Evolutionary conservation across 2,888 invertebrate genomes (phyloP).

Genomic region (Lepidocyrtinus sp.): DNA sequence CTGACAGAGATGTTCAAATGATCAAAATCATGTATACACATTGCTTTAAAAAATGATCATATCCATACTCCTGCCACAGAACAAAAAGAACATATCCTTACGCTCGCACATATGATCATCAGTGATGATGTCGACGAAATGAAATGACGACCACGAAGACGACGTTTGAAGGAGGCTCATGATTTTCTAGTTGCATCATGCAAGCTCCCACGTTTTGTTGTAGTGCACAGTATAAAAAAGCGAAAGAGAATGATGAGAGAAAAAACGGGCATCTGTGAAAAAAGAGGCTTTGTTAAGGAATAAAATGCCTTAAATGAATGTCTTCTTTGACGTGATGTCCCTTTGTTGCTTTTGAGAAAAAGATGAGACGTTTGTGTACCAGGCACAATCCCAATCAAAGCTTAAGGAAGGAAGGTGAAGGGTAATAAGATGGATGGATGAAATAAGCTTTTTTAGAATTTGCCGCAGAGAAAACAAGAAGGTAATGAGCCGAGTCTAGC

Average conservation of each 20-base stretch:
- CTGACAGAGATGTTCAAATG: neutral
- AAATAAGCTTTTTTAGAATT: no score
- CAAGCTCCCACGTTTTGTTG: conserved; percentile 44
- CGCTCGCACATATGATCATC: conserved; percentile 16
- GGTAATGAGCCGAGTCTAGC: no score
- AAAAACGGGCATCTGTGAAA: no score
- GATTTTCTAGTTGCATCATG: conserved; percentile 18
- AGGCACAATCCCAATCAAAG: no score
- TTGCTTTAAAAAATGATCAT: neutral
- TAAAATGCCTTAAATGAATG: neutral
- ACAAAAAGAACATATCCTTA: neutral
- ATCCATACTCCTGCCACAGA: neutral
- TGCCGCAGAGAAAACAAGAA: no score
- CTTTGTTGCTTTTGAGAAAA: no score
- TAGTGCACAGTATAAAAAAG: neutral
- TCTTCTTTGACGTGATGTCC: no score
- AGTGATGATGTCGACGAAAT: conserved; percentile 12
- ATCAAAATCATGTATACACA: neutral
- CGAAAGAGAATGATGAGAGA: no score
- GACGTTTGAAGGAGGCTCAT: neutral
- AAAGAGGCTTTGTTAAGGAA: neutral
- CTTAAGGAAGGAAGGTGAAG: no score
- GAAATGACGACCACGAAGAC: neutral
- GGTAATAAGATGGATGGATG: no score
- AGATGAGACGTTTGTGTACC: no score